These are phyloP conservation scores for Rhagoletis pomonella DNA, from an alignment of 1,140 invertebrate genomes.

Conservation along the genomic window DNA sequence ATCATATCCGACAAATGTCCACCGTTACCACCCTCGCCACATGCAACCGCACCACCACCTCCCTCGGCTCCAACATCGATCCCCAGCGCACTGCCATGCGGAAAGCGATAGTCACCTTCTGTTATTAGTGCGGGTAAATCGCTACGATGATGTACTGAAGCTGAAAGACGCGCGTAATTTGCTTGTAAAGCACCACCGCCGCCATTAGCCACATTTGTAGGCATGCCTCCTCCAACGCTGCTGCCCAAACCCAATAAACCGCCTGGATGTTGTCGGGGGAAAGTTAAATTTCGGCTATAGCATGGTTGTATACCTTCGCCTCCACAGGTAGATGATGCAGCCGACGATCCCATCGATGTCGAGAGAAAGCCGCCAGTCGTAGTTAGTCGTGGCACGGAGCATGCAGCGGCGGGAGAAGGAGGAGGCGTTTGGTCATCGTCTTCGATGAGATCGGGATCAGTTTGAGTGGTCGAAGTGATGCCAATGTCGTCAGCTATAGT, in stretches of 20 bases:
- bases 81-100: constrained; percentile 64
- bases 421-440: constrained; percentile 69
- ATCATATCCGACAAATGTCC: constrained; percentile 87
- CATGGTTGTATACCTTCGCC: constrained; percentile 67
- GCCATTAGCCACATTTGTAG: constrained; percentile 57
- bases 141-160: constrained; percentile 72
- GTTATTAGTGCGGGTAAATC: constrained; percentile 79
- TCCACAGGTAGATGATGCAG: constrained; percentile 67
- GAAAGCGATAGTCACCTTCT: constrained; percentile 77
- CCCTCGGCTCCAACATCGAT: constrained; percentile 62
- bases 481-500: constrained; percentile 32
- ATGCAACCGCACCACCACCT: constrained; percentile 61
- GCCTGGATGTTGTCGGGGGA: constrained; percentile 76
- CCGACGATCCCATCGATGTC: constrained; percentile 61
- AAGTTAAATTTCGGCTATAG: constrained; percentile 77
- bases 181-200: constrained; percentile 61
- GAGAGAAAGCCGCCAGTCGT: constrained; percentile 63
- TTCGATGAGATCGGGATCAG: constrained; percentile 60
- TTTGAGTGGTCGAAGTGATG: constrained; percentile 52
- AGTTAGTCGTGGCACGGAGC: constrained; percentile 61
- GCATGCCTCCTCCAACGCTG: constrained; percentile 59
- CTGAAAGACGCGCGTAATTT: constrained; percentile 66
- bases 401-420: constrained; percentile 66
- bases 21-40: constrained; percentile 72
- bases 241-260: constrained; percentile 64